A percentile compares a stretch with the other conserved stretches of the same genome.
Evolutionary conservation across 2,888 invertebrate species (phyloP).

Genomic region (Opisthograptis luteolata): DNA sequence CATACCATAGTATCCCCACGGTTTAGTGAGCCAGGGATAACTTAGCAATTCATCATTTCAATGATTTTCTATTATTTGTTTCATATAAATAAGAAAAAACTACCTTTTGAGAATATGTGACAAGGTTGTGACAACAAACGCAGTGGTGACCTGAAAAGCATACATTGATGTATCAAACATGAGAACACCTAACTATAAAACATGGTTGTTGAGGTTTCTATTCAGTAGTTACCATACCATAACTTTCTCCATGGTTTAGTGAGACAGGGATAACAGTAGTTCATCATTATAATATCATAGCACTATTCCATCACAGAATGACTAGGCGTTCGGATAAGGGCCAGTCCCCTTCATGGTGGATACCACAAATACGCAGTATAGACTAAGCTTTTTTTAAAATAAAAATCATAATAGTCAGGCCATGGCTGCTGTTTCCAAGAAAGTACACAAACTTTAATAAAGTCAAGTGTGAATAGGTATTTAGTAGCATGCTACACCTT

Average conservation of each 20-base stretch:
- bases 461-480: no score
- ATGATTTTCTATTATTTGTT: conserved; percentile 1
- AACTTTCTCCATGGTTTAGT: conserved; percentile 62
- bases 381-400: no score
- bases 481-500: no score
- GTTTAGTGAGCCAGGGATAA: conserved; percentile 65
- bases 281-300: conserved; percentile 62
- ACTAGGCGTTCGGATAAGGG: no score
- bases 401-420: no score
- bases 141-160: conserved; percentile 4
- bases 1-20: conserved; percentile 29
- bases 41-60: conserved; percentile 65
- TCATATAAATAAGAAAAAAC: not conserved
- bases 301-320: no score
- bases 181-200: not conserved
- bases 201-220: not conserved
- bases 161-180: not conserved
- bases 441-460: no score
- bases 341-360: no score
- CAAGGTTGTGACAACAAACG: not conserved
- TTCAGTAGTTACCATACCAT: conserved; percentile 68
- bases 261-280: conserved; percentile 70
- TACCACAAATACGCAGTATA: no score
- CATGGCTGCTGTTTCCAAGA: no score
- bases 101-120: not conserved